Evolutionary conservation across 2,797 vertebrate species (phyloP), one percentile per base, ranked within the genome.

Genomic region (Bovichtus diacanthus): DNA sequence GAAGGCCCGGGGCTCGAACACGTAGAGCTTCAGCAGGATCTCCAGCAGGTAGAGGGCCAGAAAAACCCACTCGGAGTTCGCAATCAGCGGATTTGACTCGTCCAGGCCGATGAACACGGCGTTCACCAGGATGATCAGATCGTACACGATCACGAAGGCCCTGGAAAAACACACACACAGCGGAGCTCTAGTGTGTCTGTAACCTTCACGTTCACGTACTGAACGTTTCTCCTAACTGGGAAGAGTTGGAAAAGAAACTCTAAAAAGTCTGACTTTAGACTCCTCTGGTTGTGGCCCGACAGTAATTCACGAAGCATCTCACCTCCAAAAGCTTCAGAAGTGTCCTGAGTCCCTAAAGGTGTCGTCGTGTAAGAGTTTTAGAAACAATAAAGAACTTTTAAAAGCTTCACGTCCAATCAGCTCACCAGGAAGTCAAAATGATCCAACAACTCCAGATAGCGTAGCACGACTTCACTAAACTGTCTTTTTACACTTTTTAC

Each of bases 61-160:
- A 75, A 99, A 99, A 2, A 87, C 93, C 97, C 98, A 98, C 71
- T 98, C 97, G 0, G 95, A 94, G 0, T 96, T 93, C 0, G 96
- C 95, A 65, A 99, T 95, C 36, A 96, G 39, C 2, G 96, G 95
- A 11, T 94, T 95, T 59, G 94, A 92, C 82, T 99, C 98, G 68
- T 98, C 97, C 92, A 98, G 91, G 2, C 96, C 97, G 59, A 99
- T 99, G 90, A 98, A 98, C 64, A 98, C 87, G 0, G 97, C 96
- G 43, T 99, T 99, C 62, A 97, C 90, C 74, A 97, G 88, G 86
- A 99, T 99, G 82, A 99, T 96, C 19, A 95, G 71, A 85, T 99
- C 97, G 0, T 95, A 99, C 21, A 87, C 71, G 63, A 96, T 96
- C n/a, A 96, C 93, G 72, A 99, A 99, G 21, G 87, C 94, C 87